A percentile compares a stretch with the other conserved stretches of the same genome.
Conservation (phyloP, 2,113 vertebrate genomes). For the Stictonetta naevosa region DNA sequence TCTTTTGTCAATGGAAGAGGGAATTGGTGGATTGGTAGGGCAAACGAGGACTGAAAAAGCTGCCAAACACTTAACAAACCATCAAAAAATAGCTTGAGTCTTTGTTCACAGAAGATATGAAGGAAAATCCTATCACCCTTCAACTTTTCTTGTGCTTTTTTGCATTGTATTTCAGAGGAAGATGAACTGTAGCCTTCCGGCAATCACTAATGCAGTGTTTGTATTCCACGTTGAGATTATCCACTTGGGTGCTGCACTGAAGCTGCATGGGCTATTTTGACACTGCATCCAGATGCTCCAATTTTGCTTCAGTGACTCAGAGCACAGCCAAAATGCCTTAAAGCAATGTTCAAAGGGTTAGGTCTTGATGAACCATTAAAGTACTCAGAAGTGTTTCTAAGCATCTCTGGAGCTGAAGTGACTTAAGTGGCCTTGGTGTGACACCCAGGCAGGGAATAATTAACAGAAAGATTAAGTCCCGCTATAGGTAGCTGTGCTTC, state of each 20-base stretch:
- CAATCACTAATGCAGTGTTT: constrained; percentile 51
- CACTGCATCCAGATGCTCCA: constrained; percentile 69
- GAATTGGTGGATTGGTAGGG: neutral
- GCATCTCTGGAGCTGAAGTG: constrained; percentile 32
- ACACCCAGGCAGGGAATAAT: neutral
- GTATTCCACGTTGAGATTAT: constrained; percentile 60
- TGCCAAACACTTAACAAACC: constrained; percentile 19
- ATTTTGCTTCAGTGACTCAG: constrained; percentile 73
- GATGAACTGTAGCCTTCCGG: constrained; percentile 32
- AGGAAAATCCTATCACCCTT: neutral
- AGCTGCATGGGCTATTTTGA: constrained; percentile 58
- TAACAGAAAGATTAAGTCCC: neutral
- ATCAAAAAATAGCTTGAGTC: constrained; percentile 21
- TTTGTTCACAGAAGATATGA: neutral
- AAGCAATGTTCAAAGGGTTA: constrained; percentile 20
- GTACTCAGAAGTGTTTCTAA: constrained; percentile 6
- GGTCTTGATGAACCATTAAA: constrained; percentile 40
- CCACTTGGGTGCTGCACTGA: constrained; percentile 44
- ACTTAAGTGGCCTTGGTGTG: constrained; percentile 4
- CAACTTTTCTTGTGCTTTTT: constrained; percentile 37
- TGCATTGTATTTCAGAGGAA: constrained; percentile 44
- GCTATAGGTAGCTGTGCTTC: neutral
- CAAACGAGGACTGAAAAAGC: neutral
- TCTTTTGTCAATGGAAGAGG: neutral
- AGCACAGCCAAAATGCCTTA: constrained; percentile 54